These are phyloP conservation scores for Catotricha subobsoleta DNA, from an alignment of 2,888 invertebrate genomes.

Conservation along the genomic window DNA sequence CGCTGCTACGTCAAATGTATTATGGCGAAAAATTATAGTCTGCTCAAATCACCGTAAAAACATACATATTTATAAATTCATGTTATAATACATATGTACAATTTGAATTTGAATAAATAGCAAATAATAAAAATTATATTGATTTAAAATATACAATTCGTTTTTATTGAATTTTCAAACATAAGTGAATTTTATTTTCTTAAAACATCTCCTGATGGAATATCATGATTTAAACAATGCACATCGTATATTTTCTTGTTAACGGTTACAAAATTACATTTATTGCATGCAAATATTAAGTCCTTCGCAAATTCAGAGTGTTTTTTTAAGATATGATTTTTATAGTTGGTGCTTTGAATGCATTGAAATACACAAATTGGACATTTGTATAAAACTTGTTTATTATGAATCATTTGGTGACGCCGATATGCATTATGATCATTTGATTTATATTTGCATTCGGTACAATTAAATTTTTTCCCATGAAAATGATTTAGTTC, in stretches of 20 bases:
- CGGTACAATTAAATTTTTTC: constrained; percentile 59
- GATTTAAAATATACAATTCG: neutral
- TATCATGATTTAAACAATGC: constrained; percentile 23
- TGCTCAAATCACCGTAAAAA: too few species aligned
- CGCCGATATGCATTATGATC: constrained; percentile 69
- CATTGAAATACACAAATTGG: constrained; percentile 60
- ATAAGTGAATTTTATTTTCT: neutral
- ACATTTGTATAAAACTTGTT: constrained; percentile 58
- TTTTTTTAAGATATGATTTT: constrained; percentile 52
- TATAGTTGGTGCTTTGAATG: constrained; percentile 47
- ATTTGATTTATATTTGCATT: constrained; percentile 52
- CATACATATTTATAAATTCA: too few species aligned
- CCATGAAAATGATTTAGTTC: constrained; percentile 23
- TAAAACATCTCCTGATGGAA: constrained; percentile 3
- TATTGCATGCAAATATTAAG: constrained; percentile 31
- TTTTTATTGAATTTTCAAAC: neutral
- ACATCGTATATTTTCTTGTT: constrained; percentile 23
- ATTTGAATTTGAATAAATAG: neutral
- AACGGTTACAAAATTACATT: constrained; percentile 24
- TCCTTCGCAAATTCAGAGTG: constrained; percentile 51
- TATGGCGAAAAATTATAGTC: too few species aligned
- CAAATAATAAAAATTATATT: neutral
- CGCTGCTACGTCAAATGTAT: too few species aligned
- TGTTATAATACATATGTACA: neutral
- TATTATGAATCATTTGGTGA: constrained; percentile 60